Evolutionary conservation across 2,888 invertebrate species (phyloP), one percentile per base, ranked within the genome.

Genomic region (Nowickia ferox): DNA sequence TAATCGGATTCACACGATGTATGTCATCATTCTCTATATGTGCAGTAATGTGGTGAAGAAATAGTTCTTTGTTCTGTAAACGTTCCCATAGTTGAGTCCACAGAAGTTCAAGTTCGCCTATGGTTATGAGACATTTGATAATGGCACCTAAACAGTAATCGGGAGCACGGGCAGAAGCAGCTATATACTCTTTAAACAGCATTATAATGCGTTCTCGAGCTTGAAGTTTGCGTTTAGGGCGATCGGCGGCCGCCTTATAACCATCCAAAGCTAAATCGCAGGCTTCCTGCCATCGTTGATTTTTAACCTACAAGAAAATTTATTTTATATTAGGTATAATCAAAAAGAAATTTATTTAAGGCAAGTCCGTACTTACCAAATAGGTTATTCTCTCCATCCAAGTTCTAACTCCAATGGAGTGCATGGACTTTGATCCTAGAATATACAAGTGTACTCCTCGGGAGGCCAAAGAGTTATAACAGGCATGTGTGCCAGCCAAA

Each of bases 401-500:
- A 0, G 95, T 94, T 85, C 96, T 92, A 48, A 95, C 94, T 65
- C 94, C 94, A 2, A 95, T 93, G 87, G 95, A 93, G 89, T 95
- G 94, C 87, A 95, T 92, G 38, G 94, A 94, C 84, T 93, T 93
- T 0, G 94, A 96, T 6, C 97, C 97, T 22, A 96, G 92, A n/a
- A 96, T 91, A 84, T 96, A 93, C 59, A 96, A 92, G 89, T 96
- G 96, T 11, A 95, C 95, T 59, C 95, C 95, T 88, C 94, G 94
- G 40, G 94, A 94, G 51, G 95, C 93, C 51, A 96, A 93, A 0
- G 96, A 96, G 91, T 96, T 96, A 90, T 96, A 96, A 90, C 96
- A 96, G 0, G 95, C 95, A 88, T 94, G 94, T 6, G 93, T 94
- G 0, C 95, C 95, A 0, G 95, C 95, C 74, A 93, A 90, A 55